Evolutionary conservation across 2,888 invertebrate species (phyloP).

Genomic region (Athripsodes cinereus): DNA sequence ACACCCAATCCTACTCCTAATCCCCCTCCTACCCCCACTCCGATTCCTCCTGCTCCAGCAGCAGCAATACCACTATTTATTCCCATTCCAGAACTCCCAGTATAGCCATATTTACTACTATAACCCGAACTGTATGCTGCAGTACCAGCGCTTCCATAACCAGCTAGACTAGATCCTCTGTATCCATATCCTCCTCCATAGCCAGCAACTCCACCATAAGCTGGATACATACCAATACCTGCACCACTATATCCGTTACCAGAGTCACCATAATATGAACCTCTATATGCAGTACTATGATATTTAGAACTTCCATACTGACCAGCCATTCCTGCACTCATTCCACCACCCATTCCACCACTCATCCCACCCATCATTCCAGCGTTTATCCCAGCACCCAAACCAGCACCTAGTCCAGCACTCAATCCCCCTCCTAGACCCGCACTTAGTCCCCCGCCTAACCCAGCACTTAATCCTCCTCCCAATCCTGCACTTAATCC

Average conservation of each 20-base stretch:
- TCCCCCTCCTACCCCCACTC: neutral
- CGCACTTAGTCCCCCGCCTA: neutral
- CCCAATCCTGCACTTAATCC: neutral
- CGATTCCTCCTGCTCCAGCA: neutral
- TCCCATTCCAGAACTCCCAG: neutral
- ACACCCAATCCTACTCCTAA: neutral
- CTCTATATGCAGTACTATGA: no score
- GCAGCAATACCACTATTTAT: neutral
- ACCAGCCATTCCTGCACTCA: neutral
- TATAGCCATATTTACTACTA: neutral
- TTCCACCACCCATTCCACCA: neutral
- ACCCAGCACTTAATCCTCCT: neutral
- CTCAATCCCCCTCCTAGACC: neutral
- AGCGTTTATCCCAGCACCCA: neutral
- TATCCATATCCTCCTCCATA: no score
- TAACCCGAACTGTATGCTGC: no score
- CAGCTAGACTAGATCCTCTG: no score
- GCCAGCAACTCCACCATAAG: no score
- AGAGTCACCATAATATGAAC: no score
- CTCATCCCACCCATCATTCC: neutral
- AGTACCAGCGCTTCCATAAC: no score
- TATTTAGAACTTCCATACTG: no score
- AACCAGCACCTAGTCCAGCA: neutral
- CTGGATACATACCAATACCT: no score
- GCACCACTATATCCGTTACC: no score